Conservation (phyloP, 2,113 vertebrate species). For the Muntiacus muntjak region DNA sequence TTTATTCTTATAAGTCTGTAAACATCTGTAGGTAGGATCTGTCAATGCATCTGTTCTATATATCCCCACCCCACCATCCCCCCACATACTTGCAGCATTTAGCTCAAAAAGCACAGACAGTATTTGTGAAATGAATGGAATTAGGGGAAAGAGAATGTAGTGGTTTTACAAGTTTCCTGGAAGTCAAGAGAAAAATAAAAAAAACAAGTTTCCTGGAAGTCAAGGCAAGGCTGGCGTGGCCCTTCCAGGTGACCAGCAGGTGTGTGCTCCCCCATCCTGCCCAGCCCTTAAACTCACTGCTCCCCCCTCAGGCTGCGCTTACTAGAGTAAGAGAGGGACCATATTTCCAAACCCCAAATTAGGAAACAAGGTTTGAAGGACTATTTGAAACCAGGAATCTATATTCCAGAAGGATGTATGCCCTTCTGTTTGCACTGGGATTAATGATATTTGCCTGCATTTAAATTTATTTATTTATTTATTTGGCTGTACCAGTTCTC, state of each 20-base stretch:
- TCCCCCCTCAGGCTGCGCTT: background rate
- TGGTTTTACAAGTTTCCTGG: background rate
- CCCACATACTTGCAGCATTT: background rate
- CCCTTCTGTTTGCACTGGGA: background rate
- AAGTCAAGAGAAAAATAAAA: background rate
- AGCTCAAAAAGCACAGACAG: background rate
- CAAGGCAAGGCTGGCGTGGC: background rate
- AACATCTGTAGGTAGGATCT: background rate
- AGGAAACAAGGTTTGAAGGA: background rate
- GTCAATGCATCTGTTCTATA: background rate
- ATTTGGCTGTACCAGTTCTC: background rate
- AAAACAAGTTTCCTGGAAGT: background rate
- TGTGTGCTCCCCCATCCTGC: background rate
- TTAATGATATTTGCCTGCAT: background rate
- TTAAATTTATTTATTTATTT: background rate
- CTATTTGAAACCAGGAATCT: background rate
- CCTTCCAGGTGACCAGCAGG: background rate
- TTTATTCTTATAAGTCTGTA: background rate
- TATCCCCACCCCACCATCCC: background rate
- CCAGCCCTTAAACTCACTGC: background rate
- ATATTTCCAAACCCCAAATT: background rate
- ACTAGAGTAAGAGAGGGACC: background rate
- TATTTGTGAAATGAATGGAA: conserved; percentile 15
- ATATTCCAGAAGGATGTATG: background rate
- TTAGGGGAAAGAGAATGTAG: background rate